Percentiles rank a stretch among this genome's conserved stretches.
phyloP scores from a whole-genome alignment of 2,113 vertebrate species.

The Sinocyclocheilus maitianheensis region DNA sequence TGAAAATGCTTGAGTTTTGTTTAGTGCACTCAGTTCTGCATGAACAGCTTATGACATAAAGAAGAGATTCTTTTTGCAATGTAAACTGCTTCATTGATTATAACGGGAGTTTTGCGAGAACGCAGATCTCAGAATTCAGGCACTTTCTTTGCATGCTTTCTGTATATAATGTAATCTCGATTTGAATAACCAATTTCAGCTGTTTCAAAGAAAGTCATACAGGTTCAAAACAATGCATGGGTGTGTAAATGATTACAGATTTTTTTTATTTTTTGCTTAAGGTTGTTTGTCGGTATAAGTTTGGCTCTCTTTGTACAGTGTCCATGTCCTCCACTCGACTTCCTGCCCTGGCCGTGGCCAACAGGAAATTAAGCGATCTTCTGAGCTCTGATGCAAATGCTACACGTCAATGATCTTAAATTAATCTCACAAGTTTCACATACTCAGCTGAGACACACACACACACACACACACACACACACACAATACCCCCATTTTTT shows the following conservation, averaged over 20 bases:
- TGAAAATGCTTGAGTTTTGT: no score
- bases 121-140: no score
- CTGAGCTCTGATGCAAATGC: constrained; percentile 76
- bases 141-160: no score
- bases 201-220: background rate
- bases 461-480: background rate
- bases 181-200: no score
- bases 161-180: no score
- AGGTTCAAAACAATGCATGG: background rate
- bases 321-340: constrained; percentile 37
- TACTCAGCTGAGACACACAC: constrained; percentile 66
- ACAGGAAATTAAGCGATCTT: constrained; percentile 78
- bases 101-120: no score
- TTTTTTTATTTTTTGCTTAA: background rate
- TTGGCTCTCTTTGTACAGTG: constrained; percentile 27
- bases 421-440: constrained; percentile 76
- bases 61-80: no score
- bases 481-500: background rate
- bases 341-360: constrained; percentile 73
- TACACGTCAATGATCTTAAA: constrained; percentile 75
- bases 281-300: background rate
- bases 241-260: background rate
- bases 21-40: no score
- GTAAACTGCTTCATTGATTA: no score
- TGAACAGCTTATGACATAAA: no score